A percentile compares a stretch with the other conserved stretches of the same genome.
Evolutionary conservation across 1,140 invertebrate species (phyloP).

Genomic region (Potamilus streckersoni): DNA sequence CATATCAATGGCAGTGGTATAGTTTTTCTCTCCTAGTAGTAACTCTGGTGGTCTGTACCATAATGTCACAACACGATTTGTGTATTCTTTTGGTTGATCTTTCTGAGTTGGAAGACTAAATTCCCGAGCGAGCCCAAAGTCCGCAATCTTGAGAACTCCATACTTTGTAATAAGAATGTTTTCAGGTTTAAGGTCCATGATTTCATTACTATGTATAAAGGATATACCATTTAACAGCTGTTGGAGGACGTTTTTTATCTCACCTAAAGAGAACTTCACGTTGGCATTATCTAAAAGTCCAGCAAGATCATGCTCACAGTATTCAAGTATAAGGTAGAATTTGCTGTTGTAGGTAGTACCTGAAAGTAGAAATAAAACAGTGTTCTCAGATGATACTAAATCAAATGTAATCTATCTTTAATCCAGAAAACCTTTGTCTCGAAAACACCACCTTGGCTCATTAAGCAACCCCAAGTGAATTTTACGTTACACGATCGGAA

Average conservation of each 20-base stretch:
- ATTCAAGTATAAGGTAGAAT: constrained; percentile 99
- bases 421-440: too few species aligned
- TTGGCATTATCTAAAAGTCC: constrained; percentile 95
- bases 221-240: constrained; percentile 96
- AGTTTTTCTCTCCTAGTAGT: constrained; percentile 89
- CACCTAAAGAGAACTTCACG: constrained; percentile 94
- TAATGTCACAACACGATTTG: constrained; percentile 96
- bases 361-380: too few species aligned
- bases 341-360: too few species aligned
- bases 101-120: constrained; percentile 82
- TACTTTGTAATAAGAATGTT: constrained; percentile 98
- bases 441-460: too few species aligned
- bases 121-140: constrained; percentile 78
- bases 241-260: constrained; percentile 98
- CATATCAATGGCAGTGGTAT: constrained; percentile 94
- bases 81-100: constrained; percentile 89
- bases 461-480: too few species aligned
- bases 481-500: too few species aligned
- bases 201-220: constrained; percentile 97
- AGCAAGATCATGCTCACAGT: constrained; percentile 99
- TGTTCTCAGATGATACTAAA: too few species aligned
- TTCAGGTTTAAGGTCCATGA: constrained; percentile 98
- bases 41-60: constrained; percentile 97
- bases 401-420: too few species aligned
- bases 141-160: constrained; percentile 79